Evolutionary conservation across 2,888 invertebrate genomes (phyloP), one percentile per base, ranked within the genome.

Genomic region (Conops quadrifasciatus): DNA sequence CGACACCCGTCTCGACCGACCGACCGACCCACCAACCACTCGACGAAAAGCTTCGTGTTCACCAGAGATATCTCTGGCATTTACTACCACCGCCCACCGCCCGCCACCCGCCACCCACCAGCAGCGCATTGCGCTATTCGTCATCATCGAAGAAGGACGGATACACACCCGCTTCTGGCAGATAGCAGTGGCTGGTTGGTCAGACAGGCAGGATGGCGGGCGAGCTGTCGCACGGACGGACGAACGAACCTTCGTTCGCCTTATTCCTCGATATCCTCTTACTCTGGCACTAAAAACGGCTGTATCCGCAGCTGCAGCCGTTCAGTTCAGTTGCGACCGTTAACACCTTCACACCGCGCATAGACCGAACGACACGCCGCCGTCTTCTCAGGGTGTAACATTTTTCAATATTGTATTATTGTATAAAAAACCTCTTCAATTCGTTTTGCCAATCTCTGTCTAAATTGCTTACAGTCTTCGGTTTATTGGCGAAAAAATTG

Each of bases 281-380:
- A 62, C 51, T 68, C 60, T n/a, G n/a, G 58, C 21, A 28, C 58
- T 45, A 16, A 19, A 26, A 36, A 9, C 36, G 9, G 4, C 9
- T 36, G 36, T 36, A 7, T 36, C 36, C 67, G 58, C 13, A 58
- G 16, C 49, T 26, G 30, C 47, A 26, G 16, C 59, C 70, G 71
- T 71, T 79, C 80, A 84, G 85, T 84, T 82, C 82, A 83, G 82
- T 80, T 80, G 83, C 79, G 82, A 80, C 82, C 81, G 82, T 82
- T 78, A 76, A 78, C 79, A 58, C 11, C 28, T 58, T 58, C 24
- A 28, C 58, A 28, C 28, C 58, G 36, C 4, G 36, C 4, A 36
- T 9, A 36, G 36, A 36, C 9, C 9, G 36, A 36, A 36, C 36
- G 36, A 36, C 36, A 78, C 75, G 78, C 43, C 53, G 64, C 43